Evolutionary conservation across 2,888 invertebrate genomes (phyloP).

Genomic region (Andrena flavipes): DNA sequence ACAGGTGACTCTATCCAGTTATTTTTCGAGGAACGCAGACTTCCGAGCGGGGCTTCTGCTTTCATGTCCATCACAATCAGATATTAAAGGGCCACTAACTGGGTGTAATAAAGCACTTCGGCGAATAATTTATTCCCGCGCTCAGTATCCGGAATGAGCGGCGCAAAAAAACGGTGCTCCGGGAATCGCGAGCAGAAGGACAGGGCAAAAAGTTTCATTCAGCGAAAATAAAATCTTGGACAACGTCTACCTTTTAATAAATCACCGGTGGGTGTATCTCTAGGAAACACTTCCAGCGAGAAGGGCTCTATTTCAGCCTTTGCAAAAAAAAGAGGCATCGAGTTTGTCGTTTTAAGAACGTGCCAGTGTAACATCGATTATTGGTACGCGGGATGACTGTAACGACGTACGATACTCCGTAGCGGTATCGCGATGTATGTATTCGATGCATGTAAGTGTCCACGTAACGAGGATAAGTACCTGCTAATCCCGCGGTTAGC

Average conservation of each 20-base stretch:
- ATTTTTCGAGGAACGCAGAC: not conserved
- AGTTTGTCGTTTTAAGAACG: not conserved
- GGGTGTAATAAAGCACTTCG: not conserved
- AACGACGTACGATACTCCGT: not conserved
- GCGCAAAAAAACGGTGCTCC: not conserved
- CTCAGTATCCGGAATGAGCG: slow-evolving; percentile 12
- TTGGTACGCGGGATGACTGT: not conserved
- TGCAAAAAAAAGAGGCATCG: slow-evolving; percentile 13
- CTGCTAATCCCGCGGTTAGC: slow-evolving; percentile 2
- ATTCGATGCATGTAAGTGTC: not conserved
- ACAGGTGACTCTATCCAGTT: not conserved
- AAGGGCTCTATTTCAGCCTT: slow-evolving; percentile 5
- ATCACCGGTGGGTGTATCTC: slow-evolving; percentile 33
- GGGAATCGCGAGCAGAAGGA: not conserved
- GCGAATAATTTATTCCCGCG: slow-evolving; percentile 31
- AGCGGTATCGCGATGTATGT: not conserved
- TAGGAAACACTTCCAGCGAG: not conserved
- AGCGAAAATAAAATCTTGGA: slow-evolving; percentile 28
- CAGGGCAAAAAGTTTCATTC: slow-evolving; percentile 13
- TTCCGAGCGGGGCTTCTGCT: not conserved
- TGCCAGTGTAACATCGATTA: not conserved
- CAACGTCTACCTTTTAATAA: slow-evolving; percentile 31
- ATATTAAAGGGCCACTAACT: slow-evolving; percentile 20
- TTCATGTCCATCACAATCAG: slow-evolving; percentile 11
- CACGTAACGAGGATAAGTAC: not conserved